Evolutionary conservation across 2,888 invertebrate species (phyloP).

Genomic region (Stenotaenia linearis): DNA sequence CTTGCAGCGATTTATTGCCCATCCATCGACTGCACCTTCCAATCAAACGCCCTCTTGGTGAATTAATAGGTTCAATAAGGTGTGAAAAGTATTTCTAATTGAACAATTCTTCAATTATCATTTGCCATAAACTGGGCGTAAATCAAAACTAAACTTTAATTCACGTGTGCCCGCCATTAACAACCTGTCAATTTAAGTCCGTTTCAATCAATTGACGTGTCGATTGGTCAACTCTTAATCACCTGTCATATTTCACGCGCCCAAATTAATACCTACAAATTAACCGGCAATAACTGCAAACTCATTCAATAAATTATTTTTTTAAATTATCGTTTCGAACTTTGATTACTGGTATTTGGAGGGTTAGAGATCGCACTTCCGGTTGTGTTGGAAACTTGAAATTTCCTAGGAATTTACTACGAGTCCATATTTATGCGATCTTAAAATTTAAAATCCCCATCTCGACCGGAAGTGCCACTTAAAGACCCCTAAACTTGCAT

Average conservation of each 20-base stretch:
- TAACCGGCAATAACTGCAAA: neutral
- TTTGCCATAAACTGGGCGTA: neutral
- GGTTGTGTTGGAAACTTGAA: too few species aligned
- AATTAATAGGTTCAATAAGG: constrained; percentile 17
- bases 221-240: constrained; percentile 20
- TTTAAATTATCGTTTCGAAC: too few species aligned
- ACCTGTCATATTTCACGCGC: neutral
- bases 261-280: neutral
- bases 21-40: neutral
- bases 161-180: neutral
- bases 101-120: constrained; percentile 24
- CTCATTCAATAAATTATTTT: neutral
- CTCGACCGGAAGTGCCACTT: too few species aligned
- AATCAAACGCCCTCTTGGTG: neutral
- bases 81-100: constrained; percentile 21
- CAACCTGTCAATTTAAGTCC: constrained; percentile 8
- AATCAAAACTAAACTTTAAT: neutral
- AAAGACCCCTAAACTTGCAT: too few species aligned
- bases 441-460: too few species aligned
- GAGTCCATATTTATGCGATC: too few species aligned
- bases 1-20: neutral
- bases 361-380: too few species aligned
- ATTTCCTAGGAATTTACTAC: too few species aligned
- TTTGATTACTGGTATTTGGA: too few species aligned
- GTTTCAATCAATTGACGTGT: constrained; percentile 14